A percentile compares a stretch with the other conserved stretches of the same genome.
phyloP scores from a whole-genome alignment of 2,888 invertebrate genomes.

The Nomada ruficornis region DNA sequence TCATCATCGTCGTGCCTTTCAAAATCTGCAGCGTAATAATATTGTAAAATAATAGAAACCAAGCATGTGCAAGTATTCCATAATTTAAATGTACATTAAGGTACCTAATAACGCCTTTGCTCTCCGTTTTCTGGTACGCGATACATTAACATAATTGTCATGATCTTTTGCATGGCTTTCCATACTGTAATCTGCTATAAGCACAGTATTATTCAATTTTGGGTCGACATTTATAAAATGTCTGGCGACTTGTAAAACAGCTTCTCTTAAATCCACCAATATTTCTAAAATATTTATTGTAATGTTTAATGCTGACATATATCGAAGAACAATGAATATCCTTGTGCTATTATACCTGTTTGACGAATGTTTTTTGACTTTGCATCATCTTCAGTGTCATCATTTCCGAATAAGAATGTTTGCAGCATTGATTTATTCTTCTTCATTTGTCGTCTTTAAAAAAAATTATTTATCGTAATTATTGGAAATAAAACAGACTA shows the following conservation, averaged over 20 bases:
- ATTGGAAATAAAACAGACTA: background rate
- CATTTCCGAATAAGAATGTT: conserved; percentile 93
- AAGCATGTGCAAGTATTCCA: conserved; percentile 23
- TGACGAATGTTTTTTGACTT: conserved; percentile 98
- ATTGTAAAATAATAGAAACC: conserved; percentile 4
- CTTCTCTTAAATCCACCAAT: conserved; percentile 98
- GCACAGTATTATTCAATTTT: conserved; percentile 91
- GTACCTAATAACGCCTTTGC: conserved; percentile 95
- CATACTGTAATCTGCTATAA: conserved; percentile 97
- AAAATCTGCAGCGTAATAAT: conserved; percentile 89
- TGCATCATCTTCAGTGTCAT: conserved; percentile 91
- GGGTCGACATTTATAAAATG: conserved; percentile 98
- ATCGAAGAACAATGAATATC: background rate
- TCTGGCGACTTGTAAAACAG: conserved; percentile 95
- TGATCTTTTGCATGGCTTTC: conserved; percentile 97
- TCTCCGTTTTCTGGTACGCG: conserved; percentile 93
- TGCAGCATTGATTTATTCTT: conserved; percentile 96
- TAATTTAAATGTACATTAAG: conserved; percentile 14
- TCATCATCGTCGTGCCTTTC: conserved; percentile 99
- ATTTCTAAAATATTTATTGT: conserved; percentile 88
- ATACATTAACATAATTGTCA: conserved; percentile 97
- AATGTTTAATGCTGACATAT: conserved; percentile 1
- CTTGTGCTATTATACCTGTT: conserved; percentile 86
- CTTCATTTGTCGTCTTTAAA: conserved; percentile 92
- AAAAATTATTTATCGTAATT: conserved; percentile 25